Base-by-base conservation (phyloP, 2,113 vertebrate species). In the Dunckerocampus dactyliophorus region DNA sequence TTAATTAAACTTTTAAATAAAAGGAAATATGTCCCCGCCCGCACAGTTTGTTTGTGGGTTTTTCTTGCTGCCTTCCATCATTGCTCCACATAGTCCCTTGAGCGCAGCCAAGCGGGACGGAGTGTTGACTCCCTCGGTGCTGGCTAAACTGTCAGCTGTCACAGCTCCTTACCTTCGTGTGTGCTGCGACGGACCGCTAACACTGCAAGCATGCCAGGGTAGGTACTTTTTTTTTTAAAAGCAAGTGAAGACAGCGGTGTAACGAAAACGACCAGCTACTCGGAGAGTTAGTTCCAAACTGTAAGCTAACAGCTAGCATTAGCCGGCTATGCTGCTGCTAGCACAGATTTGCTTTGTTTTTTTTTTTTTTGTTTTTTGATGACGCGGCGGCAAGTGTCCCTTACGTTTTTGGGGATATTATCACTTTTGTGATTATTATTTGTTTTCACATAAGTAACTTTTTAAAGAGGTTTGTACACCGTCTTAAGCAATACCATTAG, bases 301-400 rank as follows among this genome's bases (percentile, higher is more conserved):
- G 19, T 37, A 48, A 22, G 63, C 71, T 66, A 64, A 24, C 24
- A 20, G 22, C 7, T 55, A 56, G 54, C 54, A 42, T 56, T 53
- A 65, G 67, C 67, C 28, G 53, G 31, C 31, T 81, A 86, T 76
- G 77, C 31, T 68, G 78, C 72, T 76, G 63, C 62, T 84, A 86
- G 62, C 64, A 15, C 63, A 43, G 71, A 67, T 76, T 77, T 46
- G 62, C 77, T 65, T 10, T 17, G 21, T 65, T 54, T 72, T 55
- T 69, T 34, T 58, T 67, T 14, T n/a, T 3, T 51, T 67, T 12
- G 11, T 1, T 13, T 1, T 15, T 42, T 42, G 61, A 24, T 79
- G 77, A 82, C 75, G 63, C 79, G 75, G 69, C 67, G 51, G 63
- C 39, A 28, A 21, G 53, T 65, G 73, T 65, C 79, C 79, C 72